phyloP scores from a whole-genome alignment of 2,888 invertebrate species.

The Mimumesa dahlbomi region DNA sequence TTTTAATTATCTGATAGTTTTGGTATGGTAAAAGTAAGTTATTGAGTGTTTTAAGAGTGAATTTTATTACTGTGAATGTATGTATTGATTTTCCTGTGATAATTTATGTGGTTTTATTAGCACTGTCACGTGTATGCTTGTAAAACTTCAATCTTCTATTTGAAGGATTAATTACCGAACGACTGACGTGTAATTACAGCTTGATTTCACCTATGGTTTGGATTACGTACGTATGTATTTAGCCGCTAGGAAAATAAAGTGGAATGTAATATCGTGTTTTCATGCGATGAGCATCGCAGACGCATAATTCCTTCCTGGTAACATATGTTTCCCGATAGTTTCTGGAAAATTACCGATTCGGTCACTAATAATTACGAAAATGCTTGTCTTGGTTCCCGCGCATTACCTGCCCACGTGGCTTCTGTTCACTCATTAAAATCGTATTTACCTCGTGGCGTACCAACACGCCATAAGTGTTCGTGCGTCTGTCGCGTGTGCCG shows the following conservation, averaged over 20 bases:
- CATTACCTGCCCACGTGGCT: slow-evolving; percentile 39
- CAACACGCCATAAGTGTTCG: slow-evolving; percentile 23
- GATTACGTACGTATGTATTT: no score
- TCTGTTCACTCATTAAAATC: slow-evolving; percentile 63
- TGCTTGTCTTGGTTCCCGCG: slow-evolving; percentile 31
- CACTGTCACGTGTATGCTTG: no score
- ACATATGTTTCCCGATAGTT: slow-evolving; percentile 49
- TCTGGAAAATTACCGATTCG: slow-evolving; percentile 62
- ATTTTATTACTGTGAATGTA: no score
- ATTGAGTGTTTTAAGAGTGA: no score
- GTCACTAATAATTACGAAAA: slow-evolving; percentile 50
- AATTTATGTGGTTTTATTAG: no score
- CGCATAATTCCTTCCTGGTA: slow-evolving; percentile 54
- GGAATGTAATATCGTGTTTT: slow-evolving; percentile 40
- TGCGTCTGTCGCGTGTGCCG: slow-evolving; percentile 15
- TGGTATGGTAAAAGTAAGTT: no score
- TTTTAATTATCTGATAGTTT: no score
- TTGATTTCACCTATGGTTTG: no score
- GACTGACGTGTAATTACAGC: no score
- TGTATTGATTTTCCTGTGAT: no score
- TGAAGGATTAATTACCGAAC: no score
- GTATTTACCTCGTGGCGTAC: slow-evolving; percentile 51
- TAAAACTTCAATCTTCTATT: no score
- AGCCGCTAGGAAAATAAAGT: slow-evolving; percentile 40
- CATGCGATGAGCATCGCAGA: slow-evolving; percentile 9